Evolutionary conservation across 2,797 vertebrate genomes (phyloP).

Genomic region (Paguma larvata): DNA sequence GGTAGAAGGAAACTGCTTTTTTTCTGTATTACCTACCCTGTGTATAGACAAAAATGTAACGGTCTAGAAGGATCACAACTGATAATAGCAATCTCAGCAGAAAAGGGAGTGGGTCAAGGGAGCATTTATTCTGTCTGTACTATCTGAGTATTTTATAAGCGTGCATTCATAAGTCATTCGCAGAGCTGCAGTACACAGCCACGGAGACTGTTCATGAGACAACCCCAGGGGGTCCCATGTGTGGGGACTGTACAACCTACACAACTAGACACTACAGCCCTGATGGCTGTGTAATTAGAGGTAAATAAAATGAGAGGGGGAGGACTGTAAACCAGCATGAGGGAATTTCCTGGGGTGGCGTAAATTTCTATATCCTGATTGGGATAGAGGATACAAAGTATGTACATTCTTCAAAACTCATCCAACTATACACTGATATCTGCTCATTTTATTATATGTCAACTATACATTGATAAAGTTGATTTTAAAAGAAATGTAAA

Average conservation of each 20-base stretch:
- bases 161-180: background rate
- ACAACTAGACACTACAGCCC: background rate
- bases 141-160: background rate
- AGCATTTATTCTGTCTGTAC: background rate
- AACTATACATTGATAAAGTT: background rate
- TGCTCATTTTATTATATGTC: background rate
- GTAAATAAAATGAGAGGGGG: background rate
- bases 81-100: background rate
- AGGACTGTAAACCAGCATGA: background rate
- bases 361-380: constrained; percentile 7
- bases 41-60: background rate
- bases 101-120: background rate
- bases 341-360: background rate
- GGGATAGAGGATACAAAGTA: background rate
- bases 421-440: background rate
- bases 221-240: background rate
- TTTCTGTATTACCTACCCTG: background rate
- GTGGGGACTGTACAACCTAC: background rate
- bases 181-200: background rate
- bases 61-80: background rate
- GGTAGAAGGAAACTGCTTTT: background rate
- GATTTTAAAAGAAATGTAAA: constrained; percentile 48
- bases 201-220: background rate
- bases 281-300: background rate
- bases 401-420: background rate